A percentile compares a stretch with the other conserved stretches of the same genome.
These are phyloP conservation scores for Clusia tigrina DNA, from an alignment of 2,888 invertebrate species.

Conservation along the genomic window DNA sequence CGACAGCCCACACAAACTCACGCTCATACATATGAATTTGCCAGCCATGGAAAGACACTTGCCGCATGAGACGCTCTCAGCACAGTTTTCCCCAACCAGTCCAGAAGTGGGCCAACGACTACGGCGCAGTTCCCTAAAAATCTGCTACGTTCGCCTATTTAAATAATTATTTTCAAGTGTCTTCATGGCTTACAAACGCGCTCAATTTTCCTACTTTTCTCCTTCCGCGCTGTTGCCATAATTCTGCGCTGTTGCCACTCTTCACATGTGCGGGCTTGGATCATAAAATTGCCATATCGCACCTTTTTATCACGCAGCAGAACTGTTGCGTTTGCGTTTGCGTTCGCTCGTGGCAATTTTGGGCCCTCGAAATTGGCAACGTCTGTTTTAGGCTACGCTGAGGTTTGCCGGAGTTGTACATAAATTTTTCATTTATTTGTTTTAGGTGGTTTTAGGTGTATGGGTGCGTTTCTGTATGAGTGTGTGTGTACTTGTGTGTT, in stretches of 20 bases:
- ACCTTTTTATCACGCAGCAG: not conserved
- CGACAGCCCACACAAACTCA: not conserved
- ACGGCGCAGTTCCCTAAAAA: too few species aligned
- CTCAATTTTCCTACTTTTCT: not conserved
- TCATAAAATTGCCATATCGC: slow-evolving; percentile 3
- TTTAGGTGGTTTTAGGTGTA: slow-evolving; percentile 26
- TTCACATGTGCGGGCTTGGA: too few species aligned
- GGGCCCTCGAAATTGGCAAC: not conserved
- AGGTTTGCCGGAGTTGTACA: not conserved
- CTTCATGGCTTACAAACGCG: not conserved
- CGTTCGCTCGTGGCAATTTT: not conserved
- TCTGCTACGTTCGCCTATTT: too few species aligned
- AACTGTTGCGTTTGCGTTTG: not conserved
- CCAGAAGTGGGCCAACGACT: too few species aligned
- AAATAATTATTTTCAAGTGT: slow-evolving; percentile 4
- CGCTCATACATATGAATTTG: not conserved
- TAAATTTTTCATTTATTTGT: not conserved
- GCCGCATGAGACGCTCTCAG: not conserved
- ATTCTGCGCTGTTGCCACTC: too few species aligned
- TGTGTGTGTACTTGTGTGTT: too few species aligned
- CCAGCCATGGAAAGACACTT: not conserved
- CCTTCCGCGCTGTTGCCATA: not conserved
- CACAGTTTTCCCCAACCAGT: too few species aligned
- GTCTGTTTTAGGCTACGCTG: not conserved
- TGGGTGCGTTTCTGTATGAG: slow-evolving; percentile 47